phyloP scores from a whole-genome alignment of 2,113 vertebrate genomes.

The Perca flavescens region DNA sequence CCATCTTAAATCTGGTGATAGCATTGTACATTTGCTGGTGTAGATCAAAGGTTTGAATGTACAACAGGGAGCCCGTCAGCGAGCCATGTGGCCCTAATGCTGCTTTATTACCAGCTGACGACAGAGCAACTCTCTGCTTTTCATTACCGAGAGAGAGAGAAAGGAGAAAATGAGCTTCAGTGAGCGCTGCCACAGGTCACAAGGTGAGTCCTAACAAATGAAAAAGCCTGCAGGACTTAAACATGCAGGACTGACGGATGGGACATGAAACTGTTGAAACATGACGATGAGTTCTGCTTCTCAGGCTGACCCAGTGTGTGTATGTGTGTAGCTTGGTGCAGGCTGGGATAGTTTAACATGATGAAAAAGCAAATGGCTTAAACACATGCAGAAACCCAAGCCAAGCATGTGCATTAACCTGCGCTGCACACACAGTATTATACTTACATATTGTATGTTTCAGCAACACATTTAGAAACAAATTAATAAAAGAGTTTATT shows the following conservation, averaged over 20 bases:
- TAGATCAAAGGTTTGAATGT: constrained; percentile 68
- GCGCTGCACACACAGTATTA: no score
- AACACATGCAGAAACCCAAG: constrained; percentile 26
- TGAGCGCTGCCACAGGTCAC: constrained; percentile 44
- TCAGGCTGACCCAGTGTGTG: background rate
- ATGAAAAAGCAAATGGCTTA: constrained; percentile 53
- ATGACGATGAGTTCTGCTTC: constrained; percentile 5
- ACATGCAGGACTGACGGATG: constrained; percentile 16
- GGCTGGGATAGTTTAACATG: constrained; percentile 50
- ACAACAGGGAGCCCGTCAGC: constrained; percentile 58
- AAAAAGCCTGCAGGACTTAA: constrained; percentile 28
- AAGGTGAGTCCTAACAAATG: constrained; percentile 57
- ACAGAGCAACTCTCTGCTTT: constrained; percentile 72
- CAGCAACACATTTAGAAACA: background rate
- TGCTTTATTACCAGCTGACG: constrained; percentile 76
- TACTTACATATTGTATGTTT: background rate
- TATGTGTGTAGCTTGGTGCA: constrained; percentile 10
- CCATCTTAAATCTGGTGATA: constrained; percentile 13
- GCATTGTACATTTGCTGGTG: constrained; percentile 26
- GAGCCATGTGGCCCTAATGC: constrained; percentile 63
- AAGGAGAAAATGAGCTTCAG: constrained; percentile 64
- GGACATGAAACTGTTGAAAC: constrained; percentile 20
- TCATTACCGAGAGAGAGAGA: constrained; percentile 65
- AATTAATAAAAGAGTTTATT: background rate
- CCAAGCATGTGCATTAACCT: constrained; percentile 4